phyloP scores from a whole-genome alignment of 2,888 invertebrate species.

The Perizoma affinitatum region DNA sequence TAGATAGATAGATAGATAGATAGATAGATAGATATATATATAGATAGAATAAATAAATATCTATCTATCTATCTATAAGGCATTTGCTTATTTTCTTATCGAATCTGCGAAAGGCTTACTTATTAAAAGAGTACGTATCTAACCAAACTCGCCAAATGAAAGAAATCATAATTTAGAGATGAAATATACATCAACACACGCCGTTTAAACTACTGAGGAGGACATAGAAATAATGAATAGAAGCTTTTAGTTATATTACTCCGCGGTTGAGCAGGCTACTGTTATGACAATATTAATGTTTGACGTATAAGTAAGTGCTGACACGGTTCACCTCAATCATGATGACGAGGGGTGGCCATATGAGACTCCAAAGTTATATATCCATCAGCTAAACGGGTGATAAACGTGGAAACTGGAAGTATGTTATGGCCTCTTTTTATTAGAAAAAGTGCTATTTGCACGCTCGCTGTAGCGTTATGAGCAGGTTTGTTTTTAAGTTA shows the following conservation, averaged over 20 bases:
- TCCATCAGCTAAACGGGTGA: constrained; percentile 39
- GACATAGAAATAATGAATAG: constrained; percentile 61
- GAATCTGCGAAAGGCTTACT: too few species aligned
- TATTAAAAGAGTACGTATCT: too few species aligned
- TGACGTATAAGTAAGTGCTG: constrained; percentile 62
- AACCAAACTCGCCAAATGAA: too few species aligned
- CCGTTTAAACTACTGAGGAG: constrained; percentile 48
- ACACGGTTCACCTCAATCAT: constrained; percentile 61
- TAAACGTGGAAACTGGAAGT: constrained; percentile 31
- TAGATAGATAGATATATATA: too few species aligned
- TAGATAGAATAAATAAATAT: too few species aligned
- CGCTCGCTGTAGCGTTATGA: constrained; percentile 9
- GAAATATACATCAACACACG: constrained; percentile 53
- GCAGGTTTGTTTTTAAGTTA: constrained; percentile 5
- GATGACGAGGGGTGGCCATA: constrained; percentile 44
- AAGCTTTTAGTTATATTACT: constrained; percentile 72
- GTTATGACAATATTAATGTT: constrained; percentile 72
- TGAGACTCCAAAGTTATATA: constrained; percentile 36
- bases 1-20: too few species aligned
- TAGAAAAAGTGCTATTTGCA: constrained; percentile 24
- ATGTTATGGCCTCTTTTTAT: constrained; percentile 28
- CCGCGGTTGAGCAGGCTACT: constrained; percentile 62
- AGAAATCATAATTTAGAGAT: constrained; percentile 9
- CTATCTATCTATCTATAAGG: too few species aligned
- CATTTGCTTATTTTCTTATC: too few species aligned